These are phyloP conservation scores for Poecilia picta DNA, from an alignment of 2,797 vertebrate species.

Conservation along the genomic window DNA sequence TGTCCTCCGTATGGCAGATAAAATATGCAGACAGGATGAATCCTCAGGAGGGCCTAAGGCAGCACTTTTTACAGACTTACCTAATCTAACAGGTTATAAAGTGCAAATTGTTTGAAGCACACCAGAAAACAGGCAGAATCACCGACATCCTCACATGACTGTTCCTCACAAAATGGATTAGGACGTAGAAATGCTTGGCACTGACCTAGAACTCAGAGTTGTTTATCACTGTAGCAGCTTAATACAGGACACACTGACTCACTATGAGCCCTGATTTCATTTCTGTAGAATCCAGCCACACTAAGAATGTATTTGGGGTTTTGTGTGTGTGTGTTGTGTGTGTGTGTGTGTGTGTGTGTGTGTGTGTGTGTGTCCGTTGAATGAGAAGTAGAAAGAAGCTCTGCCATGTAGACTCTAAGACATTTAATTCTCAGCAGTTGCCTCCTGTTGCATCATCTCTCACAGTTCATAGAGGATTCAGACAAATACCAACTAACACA, in stretches of 20 bases:
- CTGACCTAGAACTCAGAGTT: conserved; percentile 28
- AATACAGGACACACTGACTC: conserved; percentile 26
- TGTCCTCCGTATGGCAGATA: conserved; percentile 39
- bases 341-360: conserved; percentile 3
- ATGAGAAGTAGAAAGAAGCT: conserved; percentile 12
- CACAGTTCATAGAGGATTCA: conserved; percentile 59
- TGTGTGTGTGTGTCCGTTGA: conserved; percentile 2
- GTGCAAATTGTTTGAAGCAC: neutral
- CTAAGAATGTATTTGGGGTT: neutral
- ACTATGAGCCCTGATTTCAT: conserved; percentile 19
- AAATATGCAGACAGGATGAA: conserved; percentile 23
- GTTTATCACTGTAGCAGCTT: conserved; percentile 25
- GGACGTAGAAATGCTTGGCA: conserved; percentile 6
- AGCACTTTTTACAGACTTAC: neutral
- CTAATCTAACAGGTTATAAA: conserved; percentile 24
- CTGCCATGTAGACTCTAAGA: conserved; percentile 35
- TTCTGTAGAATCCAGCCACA: conserved; percentile 12
- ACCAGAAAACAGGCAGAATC: neutral
- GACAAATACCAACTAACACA: conserved; percentile 56
- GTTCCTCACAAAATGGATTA: neutral
- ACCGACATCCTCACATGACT: neutral
- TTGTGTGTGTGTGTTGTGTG: neutral
- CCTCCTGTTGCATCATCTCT: conserved; percentile 71
- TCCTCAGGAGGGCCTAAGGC: conserved; percentile 13
- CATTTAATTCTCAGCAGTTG: conserved; percentile 51